phyloP scores from a whole-genome alignment of 2,113 vertebrate genomes.

The Gadus chalcogrammus region DNA sequence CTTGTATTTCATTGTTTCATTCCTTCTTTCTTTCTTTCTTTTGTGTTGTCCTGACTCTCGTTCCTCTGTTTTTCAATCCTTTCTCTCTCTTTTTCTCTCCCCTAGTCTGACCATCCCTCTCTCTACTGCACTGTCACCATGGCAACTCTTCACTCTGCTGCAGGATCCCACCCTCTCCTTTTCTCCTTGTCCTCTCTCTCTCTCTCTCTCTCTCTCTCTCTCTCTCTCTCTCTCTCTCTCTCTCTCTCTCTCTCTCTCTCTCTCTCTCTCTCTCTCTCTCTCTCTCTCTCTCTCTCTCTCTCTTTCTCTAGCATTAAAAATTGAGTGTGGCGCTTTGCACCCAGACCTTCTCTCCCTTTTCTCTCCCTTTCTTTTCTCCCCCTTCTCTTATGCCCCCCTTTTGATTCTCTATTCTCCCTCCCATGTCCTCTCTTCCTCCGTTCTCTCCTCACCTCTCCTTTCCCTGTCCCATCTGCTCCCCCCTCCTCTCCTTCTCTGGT shows the following conservation, averaged over 20 bases:
- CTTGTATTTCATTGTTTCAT: conserved; percentile 60
- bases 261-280: conserved; percentile 60
- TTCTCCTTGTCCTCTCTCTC: conserved; percentile 23
- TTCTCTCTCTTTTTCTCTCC: conserved; percentile 56
- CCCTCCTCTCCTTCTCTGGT: neutral
- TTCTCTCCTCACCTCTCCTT: conserved; percentile 19
- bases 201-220: neutral
- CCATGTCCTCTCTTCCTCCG: conserved; percentile 22
- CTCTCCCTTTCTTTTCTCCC: conserved; percentile 1
- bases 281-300: no score
- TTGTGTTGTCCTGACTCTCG: neutral
- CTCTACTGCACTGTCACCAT: conserved; percentile 69
- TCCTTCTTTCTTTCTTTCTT: conserved; percentile 32
- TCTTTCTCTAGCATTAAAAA: conserved; percentile 75
- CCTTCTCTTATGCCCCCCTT: conserved; percentile 1
- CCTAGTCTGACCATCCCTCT: conserved; percentile 68
- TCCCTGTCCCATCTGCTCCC: neutral
- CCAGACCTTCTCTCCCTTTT: conserved; percentile 44
- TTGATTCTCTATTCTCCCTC: neutral
- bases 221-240: conserved; percentile 22
- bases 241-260: conserved; percentile 53
- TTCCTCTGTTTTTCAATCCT: conserved; percentile 11
- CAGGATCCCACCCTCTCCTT: conserved; percentile 74
- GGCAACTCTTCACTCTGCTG: conserved; percentile 75
- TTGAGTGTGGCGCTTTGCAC: conserved; percentile 71